Evolutionary conservation across 2,888 invertebrate species (phyloP).

Genomic region (Ischnus inquisitorius): DNA sequence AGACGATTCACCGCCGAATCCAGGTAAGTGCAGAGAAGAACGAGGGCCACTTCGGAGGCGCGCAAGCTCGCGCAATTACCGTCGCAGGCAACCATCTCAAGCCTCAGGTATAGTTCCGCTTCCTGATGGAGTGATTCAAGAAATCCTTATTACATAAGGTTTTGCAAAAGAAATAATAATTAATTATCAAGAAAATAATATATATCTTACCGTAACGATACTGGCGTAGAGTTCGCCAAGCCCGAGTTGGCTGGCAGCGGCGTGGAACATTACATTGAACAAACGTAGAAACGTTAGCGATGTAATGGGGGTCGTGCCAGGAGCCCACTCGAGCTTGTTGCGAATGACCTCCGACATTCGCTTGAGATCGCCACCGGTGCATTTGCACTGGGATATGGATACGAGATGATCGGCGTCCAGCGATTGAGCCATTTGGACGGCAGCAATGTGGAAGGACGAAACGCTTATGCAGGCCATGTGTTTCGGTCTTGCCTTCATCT

Average conservation of each 20-base stretch:
- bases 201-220: slow-evolving; percentile 85
- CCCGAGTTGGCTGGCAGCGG: slow-evolving; percentile 87
- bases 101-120: slow-evolving; percentile 88
- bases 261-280: slow-evolving; percentile 88
- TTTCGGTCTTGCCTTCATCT: slow-evolving; percentile 93
- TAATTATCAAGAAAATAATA: not conserved
- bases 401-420: slow-evolving; percentile 90
- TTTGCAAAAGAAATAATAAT: slow-evolving; percentile 20
- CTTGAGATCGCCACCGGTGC: slow-evolving; percentile 93
- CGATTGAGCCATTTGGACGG: slow-evolving; percentile 88
- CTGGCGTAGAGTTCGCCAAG: slow-evolving; percentile 86
- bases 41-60: slow-evolving; percentile 92
- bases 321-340: slow-evolving; percentile 90
- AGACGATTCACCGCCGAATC: slow-evolving; percentile 86
- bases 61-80: slow-evolving; percentile 91
- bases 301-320: slow-evolving; percentile 88
- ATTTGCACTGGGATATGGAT: slow-evolving; percentile 91
- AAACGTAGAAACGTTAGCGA: slow-evolving; percentile 90
- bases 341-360: slow-evolving; percentile 95
- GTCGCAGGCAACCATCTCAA: slow-evolving; percentile 92
- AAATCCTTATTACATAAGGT: slow-evolving; percentile 23
- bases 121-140: slow-evolving; percentile 83
- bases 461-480: slow-evolving; percentile 96
- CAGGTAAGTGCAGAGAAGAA: slow-evolving; percentile 91
- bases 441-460: slow-evolving; percentile 94